A percentile compares a stretch with the other conserved stretches of the same genome.
phyloP scores from a whole-genome alignment of 2,113 vertebrate genomes.

The Saccopteryx bilineata region DNA sequence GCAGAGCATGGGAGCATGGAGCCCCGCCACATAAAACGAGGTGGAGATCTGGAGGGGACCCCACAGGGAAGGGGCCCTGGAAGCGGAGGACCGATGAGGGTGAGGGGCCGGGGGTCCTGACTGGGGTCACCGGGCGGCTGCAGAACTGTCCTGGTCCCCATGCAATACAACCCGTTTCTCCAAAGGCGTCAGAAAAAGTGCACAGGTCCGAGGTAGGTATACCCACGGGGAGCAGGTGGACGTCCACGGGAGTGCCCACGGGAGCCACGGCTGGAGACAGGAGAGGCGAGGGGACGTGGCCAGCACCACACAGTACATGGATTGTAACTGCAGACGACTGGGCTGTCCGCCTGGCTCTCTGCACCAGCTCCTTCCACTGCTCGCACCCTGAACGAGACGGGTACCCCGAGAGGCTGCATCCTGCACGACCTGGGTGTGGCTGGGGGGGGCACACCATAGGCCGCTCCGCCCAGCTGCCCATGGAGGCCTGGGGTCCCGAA shows the following conservation, averaged over 20 bases:
- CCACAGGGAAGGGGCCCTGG: not conserved
- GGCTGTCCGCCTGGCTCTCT: not conserved
- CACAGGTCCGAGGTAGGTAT: not conserved
- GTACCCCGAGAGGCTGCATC: not conserved
- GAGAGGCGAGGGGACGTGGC: not conserved
- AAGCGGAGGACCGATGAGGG: not conserved
- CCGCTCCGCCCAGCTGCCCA: not conserved
- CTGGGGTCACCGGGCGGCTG: too few species aligned
- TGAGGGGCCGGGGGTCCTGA: too few species aligned
- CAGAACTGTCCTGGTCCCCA: too few species aligned
- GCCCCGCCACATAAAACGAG: not conserved
- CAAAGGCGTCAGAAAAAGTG: not conserved
- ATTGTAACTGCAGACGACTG: not conserved
- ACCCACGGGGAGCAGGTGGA: not conserved
- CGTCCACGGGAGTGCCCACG: rapidly evolving
- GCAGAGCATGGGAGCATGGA: not conserved
- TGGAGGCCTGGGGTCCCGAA: not conserved
- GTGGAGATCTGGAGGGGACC: not conserved
- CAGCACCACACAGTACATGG: not conserved
- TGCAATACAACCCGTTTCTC: not conserved
- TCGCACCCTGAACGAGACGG: not conserved
- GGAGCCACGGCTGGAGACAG: not conserved
- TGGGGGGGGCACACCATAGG: not conserved
- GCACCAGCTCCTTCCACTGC: not conserved
- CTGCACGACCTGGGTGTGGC: not conserved